Evolutionary conservation across 2,888 invertebrate species (phyloP).

Genomic region (Galeopsomyia nigrocyanea): DNA sequence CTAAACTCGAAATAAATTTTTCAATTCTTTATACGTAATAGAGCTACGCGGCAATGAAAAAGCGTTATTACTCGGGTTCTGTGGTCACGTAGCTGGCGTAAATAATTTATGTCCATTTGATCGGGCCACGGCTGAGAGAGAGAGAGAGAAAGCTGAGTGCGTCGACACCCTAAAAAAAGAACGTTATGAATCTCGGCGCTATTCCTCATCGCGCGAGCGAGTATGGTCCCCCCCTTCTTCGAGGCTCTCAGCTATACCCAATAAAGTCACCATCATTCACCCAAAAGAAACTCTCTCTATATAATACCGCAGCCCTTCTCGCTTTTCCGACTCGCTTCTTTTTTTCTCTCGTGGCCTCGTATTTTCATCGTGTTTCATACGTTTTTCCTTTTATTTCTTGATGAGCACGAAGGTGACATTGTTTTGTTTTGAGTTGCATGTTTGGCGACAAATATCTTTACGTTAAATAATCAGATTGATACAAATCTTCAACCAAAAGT

Average conservation of each 20-base stretch:
- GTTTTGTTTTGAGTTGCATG: too few species aligned
- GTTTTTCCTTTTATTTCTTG: too few species aligned
- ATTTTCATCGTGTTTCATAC: too few species aligned
- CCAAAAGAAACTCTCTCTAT: slow-evolving; percentile 47
- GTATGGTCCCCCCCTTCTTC: slow-evolving; percentile 31
- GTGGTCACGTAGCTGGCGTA: too few species aligned
- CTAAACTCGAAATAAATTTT: slow-evolving; percentile 19
- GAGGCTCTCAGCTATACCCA: slow-evolving; percentile 55
- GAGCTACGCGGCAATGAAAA: too few species aligned
- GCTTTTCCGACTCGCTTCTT: neutral
- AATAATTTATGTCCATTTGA: slow-evolving; percentile 44
- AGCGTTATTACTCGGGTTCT: too few species aligned
- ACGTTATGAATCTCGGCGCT: slow-evolving; percentile 42
- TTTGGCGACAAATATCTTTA: too few species aligned
- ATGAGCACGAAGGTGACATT: too few species aligned
- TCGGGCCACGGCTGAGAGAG: slow-evolving; percentile 20
- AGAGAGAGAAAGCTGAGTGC: slow-evolving; percentile 2
- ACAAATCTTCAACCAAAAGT: too few species aligned
- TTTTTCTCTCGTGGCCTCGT: neutral
- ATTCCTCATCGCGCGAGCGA: slow-evolving; percentile 21
- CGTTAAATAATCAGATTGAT: too few species aligned
- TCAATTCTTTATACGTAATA: too few species aligned
- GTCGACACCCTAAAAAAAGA: slow-evolving; percentile 39
- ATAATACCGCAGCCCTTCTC: slow-evolving; percentile 30
- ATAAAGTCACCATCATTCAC: slow-evolving; percentile 57